Percentiles rank a stretch among this genome's conserved stretches.
Conservation (phyloP, 2,888 invertebrate species). For the Steromphala cineraria region DNA sequence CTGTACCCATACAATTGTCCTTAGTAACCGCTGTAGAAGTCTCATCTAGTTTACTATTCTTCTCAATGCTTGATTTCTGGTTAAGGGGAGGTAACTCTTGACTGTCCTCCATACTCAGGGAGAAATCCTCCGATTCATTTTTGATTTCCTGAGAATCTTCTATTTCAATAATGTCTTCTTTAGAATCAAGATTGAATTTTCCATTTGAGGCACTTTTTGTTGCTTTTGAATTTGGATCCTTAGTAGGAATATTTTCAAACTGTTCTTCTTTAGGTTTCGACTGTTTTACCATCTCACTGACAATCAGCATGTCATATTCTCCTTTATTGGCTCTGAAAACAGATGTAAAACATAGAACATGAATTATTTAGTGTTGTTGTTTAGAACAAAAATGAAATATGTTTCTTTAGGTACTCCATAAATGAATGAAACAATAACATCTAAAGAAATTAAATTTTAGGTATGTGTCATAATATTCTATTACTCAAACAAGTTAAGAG, state of each 20-base stretch:
- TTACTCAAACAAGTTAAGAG: too few species aligned
- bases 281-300: conserved; percentile 18
- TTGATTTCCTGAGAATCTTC: background rate
- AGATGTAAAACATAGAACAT: too few species aligned
- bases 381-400: background rate
- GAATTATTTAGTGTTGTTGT: background rate
- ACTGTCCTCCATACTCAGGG: background rate
- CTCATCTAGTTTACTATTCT: too few species aligned
- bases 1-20: background rate
- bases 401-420: too few species aligned
- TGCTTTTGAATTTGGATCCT: background rate
- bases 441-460: too few species aligned
- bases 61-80: background rate
- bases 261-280: background rate
- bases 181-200: background rate
- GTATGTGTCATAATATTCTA: too few species aligned
- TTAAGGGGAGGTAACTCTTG: conserved; percentile 22
- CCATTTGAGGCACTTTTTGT: background rate
- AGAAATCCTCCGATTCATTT: background rate
- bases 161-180: background rate
- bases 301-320: conserved; percentile 38
- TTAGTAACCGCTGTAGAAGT: background rate
- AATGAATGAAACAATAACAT: too few species aligned
- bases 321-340: conserved; percentile 38
- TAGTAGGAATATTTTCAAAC: background rate